A percentile compares a stretch with the other conserved stretches of the same genome.
Conservation (phyloP, 1,140 invertebrate genomes). For the Plodia interpunctella region DNA sequence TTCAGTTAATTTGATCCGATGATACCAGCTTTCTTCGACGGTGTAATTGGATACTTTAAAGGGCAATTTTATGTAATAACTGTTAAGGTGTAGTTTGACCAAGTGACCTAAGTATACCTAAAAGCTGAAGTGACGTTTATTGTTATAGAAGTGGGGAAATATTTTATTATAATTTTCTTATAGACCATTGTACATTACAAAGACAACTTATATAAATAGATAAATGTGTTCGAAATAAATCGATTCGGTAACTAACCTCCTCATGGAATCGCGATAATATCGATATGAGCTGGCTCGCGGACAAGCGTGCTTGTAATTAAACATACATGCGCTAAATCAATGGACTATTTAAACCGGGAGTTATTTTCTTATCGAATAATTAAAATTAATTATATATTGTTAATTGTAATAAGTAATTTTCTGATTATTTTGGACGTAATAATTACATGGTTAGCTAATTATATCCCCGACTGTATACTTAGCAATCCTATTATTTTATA, state of each 20-base stretch:
- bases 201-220: constrained; percentile 51
- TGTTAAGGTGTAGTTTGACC: not conserved
- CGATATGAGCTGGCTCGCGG: constrained; percentile 20
- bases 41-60: constrained; percentile 49
- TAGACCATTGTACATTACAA: constrained; percentile 25
- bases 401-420: not conserved
- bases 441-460: no score
- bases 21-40: constrained; percentile 45
- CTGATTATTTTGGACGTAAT: no score
- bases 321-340: not conserved
- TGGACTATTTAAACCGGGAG: not conserved
- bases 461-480: no score
- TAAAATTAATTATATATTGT: not conserved
- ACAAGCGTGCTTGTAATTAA: constrained; percentile 15
- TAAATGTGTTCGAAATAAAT: constrained; percentile 47
- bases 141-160: no score
- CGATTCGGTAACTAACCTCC: constrained; percentile 40
- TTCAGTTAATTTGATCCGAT: constrained; percentile 67
- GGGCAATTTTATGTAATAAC: not conserved
- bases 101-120: constrained; percentile 23
- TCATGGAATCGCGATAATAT: constrained; percentile 43
- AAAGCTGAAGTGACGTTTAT: not conserved
- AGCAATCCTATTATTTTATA: no score
- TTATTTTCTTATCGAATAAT: constrained; percentile 1
- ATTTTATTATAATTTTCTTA: no score